Evolutionary conservation across 2,888 invertebrate species (phyloP).

Genomic region (Heliconius ismenius): DNA sequence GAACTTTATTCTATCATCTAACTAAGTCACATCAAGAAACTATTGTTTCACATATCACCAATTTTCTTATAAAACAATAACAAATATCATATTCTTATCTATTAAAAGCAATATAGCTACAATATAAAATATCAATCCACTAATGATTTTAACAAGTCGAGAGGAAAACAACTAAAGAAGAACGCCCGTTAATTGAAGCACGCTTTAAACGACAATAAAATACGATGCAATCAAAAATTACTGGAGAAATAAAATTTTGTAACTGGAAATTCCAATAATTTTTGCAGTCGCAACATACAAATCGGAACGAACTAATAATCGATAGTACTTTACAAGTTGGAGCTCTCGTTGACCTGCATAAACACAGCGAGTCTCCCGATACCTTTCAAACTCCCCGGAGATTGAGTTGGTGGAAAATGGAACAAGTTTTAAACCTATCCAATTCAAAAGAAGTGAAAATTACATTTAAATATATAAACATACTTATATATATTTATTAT

Average conservation of each 20-base stretch:
- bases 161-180: background rate
- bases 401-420: conserved; percentile 38
- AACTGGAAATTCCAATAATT: conserved; percentile 23
- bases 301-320: conserved; percentile 42
- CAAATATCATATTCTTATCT: background rate
- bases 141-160: background rate
- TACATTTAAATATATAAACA: conserved; percentile 28
- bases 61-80: background rate
- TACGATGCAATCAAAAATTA: conserved; percentile 1
- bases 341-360: conserved; percentile 43
- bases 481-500: conserved; percentile 11
- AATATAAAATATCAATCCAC: conserved; percentile 3
- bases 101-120: background rate
- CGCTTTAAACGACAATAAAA: conserved; percentile 5
- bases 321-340: conserved; percentile 41
- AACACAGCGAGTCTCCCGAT: conserved; percentile 38
- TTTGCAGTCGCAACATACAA: conserved; percentile 34
- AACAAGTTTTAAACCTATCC: conserved; percentile 41
- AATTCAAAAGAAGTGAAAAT: conserved; percentile 33
- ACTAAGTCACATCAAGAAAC: background rate
- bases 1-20: background rate
- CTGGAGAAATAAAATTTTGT: conserved; percentile 1
- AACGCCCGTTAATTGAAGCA: conserved; percentile 4
- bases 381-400: conserved; percentile 40
- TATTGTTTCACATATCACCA: background rate